A percentile compares a stretch with the other conserved stretches of the same genome.
phyloP scores from a whole-genome alignment of 92 coral and sea anemone genomes.

The Chrysogorgia sp. region DNA sequence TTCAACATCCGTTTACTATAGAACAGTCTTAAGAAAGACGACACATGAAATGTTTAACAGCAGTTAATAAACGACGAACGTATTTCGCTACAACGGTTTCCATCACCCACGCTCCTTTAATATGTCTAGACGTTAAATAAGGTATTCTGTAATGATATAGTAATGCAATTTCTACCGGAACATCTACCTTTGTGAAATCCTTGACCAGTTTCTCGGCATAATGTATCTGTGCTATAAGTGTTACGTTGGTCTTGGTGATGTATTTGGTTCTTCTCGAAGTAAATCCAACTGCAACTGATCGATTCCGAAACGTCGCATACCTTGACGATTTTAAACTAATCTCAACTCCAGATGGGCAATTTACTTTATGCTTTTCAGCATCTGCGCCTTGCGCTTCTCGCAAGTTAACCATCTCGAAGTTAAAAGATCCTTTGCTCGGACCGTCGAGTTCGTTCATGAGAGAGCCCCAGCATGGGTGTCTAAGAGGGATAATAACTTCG shows the following conservation, averaged over 20 bases:
- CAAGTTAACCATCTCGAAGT: neutral
- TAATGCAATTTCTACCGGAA: neutral
- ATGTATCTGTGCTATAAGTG: neutral
- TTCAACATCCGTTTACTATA: too few species aligned
- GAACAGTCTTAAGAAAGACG: neutral
- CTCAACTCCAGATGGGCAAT: conserved; percentile 2
- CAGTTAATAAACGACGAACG: neutral
- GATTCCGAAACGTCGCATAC: neutral
- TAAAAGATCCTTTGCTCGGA: neutral
- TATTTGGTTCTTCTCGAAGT: neutral
- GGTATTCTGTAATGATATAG: neutral
- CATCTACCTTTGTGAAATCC: neutral
- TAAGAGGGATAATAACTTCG: neutral
- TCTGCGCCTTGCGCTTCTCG: neutral
- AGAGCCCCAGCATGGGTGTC: neutral
- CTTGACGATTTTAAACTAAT: neutral
- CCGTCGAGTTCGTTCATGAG: neutral
- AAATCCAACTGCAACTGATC: neutral
- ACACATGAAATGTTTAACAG: neutral
- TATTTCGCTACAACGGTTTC: neutral
- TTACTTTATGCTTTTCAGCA: neutral
- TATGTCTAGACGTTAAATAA: neutral
- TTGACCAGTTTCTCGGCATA: neutral
- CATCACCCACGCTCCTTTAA: neutral
- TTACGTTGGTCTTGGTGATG: neutral